Evolutionary conservation across 2,888 invertebrate species (phyloP).

Genomic region (Poecilobothrus nobilitatus): DNA sequence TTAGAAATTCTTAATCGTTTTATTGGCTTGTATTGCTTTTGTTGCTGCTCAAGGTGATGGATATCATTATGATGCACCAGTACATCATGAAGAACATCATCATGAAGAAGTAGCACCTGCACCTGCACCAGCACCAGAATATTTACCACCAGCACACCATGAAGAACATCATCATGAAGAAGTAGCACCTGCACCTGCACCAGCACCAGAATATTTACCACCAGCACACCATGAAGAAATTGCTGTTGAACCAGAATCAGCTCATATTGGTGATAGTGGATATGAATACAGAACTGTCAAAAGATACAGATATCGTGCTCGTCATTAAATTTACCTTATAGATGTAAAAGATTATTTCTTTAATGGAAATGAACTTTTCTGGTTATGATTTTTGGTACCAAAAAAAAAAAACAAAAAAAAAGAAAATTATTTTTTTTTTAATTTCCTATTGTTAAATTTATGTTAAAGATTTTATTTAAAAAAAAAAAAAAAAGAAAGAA

Average conservation of each 20-base stretch:
- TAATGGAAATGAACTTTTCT: no score
- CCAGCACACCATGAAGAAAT: neutral
- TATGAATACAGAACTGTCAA: neutral
- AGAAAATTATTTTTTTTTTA: no score
- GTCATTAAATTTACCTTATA: neutral
- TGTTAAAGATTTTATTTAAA: no score
- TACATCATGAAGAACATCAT: neutral
- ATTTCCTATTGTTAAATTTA: no score
- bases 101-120: neutral
- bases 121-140: neutral
- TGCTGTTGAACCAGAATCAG: neutral
- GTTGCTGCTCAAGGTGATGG: neutral
- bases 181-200: constrained; percentile 1
- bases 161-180: neutral
- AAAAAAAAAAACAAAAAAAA: no score
- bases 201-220: neutral
- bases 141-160: neutral
- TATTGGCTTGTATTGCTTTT: neutral
- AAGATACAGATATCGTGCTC: neutral
- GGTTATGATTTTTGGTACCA: no score
- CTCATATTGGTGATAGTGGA: neutral
- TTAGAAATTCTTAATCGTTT: neutral
- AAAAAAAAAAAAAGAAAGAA: no score
- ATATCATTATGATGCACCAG: neutral
- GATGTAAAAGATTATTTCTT: neutral